Evolutionary conservation across 2,797 vertebrate species (phyloP).

Genomic region (Tauraco hartlaubi): DNA sequence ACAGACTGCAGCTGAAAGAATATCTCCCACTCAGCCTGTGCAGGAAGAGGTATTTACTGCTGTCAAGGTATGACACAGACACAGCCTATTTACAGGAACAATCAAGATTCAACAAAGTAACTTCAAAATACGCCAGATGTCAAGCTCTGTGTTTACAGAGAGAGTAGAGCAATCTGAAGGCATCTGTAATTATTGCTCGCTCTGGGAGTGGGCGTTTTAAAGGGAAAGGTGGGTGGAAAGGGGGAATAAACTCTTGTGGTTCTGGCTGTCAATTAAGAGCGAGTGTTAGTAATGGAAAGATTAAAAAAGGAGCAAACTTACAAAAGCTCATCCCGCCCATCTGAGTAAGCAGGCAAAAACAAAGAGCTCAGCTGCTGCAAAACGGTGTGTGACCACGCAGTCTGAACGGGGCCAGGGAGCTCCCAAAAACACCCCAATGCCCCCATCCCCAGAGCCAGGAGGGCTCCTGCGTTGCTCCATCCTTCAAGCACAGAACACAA

Average conservation of each 20-base stretch:
- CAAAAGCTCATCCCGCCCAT: slow-evolving; percentile 23
- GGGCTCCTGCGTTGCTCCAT: not conserved
- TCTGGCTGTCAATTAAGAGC: slow-evolving; percentile 5
- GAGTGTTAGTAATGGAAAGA: slow-evolving; percentile 17
- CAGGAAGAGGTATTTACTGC: not conserved
- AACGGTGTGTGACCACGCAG: not conserved
- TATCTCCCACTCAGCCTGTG: not conserved
- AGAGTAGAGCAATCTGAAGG: not conserved
- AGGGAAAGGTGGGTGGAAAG: slow-evolving; percentile 23
- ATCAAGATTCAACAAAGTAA: slow-evolving; percentile 6
- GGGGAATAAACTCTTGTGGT: not conserved
- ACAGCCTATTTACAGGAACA: not conserved
- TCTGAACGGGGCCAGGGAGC: not conserved
- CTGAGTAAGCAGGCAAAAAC: slow-evolving; percentile 13
- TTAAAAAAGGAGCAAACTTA: not conserved
- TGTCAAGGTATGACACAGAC: not conserved
- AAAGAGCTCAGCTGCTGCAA: not conserved
- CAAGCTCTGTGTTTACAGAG: slow-evolving; percentile 15
- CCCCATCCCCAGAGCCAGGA: not conserved
- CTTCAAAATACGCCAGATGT: slow-evolving; percentile 58
- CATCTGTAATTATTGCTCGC: not conserved
- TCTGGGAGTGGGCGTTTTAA: not conserved
- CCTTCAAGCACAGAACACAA: not conserved
- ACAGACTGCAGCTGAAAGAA: not conserved
- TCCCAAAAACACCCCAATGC: not conserved